Evolutionary conservation across 1,140 invertebrate genomes (phyloP).

Genomic region (Asobara japonica): DNA sequence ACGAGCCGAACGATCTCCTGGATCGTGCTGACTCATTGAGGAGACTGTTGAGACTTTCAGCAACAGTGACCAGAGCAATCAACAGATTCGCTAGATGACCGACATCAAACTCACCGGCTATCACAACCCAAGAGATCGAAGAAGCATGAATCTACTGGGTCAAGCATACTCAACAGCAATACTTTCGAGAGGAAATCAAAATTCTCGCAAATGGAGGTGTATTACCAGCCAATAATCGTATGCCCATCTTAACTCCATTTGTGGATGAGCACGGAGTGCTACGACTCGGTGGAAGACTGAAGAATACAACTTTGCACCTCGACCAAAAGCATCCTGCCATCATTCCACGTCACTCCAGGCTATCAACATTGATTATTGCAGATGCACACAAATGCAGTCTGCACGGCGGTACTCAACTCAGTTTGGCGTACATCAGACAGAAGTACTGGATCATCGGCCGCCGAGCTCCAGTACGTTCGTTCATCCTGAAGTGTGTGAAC

Average conservation of each 20-base stretch:
- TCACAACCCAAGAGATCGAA: background rate
- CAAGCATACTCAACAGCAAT: background rate
- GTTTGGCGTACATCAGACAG: slow-evolving; percentile 36
- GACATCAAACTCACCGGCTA: background rate
- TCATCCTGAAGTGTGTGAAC: slow-evolving; percentile 38
- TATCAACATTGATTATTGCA: too few species aligned
- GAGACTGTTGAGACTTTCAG: slow-evolving; percentile 12
- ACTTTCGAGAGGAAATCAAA: background rate
- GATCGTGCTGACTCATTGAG: background rate
- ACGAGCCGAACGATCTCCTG: background rate
- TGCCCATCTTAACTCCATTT: slow-evolving; percentile 16
- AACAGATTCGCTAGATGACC: background rate
- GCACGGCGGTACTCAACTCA: slow-evolving; percentile 45
- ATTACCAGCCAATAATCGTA: background rate
- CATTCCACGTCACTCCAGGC: too few species aligned
- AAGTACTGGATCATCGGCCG: slow-evolving; percentile 44
- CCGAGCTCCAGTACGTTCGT: slow-evolving; percentile 22
- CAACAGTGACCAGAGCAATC: background rate
- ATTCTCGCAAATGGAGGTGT: background rate
- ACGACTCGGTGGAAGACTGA: slow-evolving; percentile 15
- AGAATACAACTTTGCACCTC: background rate
- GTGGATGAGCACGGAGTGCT: background rate
- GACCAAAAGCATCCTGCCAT: too few species aligned
- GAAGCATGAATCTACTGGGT: background rate
- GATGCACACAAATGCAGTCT: slow-evolving; percentile 35